These are phyloP conservation scores for Larimichthys crocea DNA, from an alignment of 2,113 vertebrate genomes.

Conservation along the genomic window DNA sequence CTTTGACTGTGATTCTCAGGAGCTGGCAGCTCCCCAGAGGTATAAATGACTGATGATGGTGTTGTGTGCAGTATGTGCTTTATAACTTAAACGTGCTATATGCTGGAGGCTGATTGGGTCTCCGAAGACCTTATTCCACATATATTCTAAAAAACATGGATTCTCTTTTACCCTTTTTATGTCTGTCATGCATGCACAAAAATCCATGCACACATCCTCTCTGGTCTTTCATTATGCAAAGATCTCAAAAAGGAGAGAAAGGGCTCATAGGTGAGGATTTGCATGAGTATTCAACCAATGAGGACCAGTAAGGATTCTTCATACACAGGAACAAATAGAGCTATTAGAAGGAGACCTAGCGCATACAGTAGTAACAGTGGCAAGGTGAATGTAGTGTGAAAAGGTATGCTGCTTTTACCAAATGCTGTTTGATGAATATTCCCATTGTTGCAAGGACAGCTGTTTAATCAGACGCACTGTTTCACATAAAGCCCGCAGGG, in stretches of 20 bases:
- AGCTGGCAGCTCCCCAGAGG: not conserved
- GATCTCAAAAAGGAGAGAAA: not conserved
- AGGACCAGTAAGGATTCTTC: not conserved
- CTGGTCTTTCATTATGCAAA: conserved; percentile 6
- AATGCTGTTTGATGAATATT: conserved; percentile 31
- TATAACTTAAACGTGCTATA: not conserved
- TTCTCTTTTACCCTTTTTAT: not conserved
- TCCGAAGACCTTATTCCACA: conserved; percentile 15
- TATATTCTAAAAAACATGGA: not conserved
- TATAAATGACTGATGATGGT: conserved; percentile 23
- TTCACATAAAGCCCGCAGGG: conserved; percentile 8
- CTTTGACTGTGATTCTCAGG: not conserved
- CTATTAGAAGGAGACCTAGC: not conserved
- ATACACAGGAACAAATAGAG: conserved; percentile 1
- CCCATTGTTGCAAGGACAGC: conserved; percentile 4
- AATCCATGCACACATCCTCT: not conserved
- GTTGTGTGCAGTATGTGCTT: not conserved
- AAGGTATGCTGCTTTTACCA: not conserved
- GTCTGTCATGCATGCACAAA: not conserved
- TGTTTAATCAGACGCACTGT: conserved; percentile 23
- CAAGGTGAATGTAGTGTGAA: not conserved
- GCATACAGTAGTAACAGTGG: not conserved
- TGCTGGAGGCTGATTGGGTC: conserved; percentile 24
- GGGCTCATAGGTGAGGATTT: not conserved
- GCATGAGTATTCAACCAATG: not conserved